Base-by-base conservation (phyloP, 2,888 invertebrate species). In the Biston stratarius region DNA sequence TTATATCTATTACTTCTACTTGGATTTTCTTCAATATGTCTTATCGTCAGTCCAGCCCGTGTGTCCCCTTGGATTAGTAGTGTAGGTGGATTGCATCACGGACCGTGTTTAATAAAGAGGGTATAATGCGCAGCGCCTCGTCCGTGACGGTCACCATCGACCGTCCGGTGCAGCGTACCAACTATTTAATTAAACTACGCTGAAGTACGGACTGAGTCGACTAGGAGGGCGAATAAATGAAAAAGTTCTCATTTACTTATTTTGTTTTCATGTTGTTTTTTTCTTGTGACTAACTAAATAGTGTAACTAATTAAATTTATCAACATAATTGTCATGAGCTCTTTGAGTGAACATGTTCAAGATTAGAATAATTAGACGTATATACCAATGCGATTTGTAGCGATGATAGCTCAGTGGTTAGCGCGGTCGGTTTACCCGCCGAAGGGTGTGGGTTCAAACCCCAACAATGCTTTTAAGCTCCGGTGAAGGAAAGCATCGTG, bases 181-280 rank as follows among this genome's bases (percentile, higher is more conserved):
- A 65, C 70, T 69, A 73, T 84, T 84, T 84, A 82, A 84, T 84
- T 84, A 84, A 84, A 83, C 71, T 64, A 74, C 75, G 72, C 5
- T 59, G 66, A 33, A 58, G 38, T 2, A 33, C 38, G 59, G 59
- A 59, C 59, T 33, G 8, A 33, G n/a, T 24, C 5, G 5, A 47
- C 24, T 2, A 24, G 24, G 3, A 24, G 24, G 42, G 52, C 42
- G 12, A 11, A 48, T 34, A n/a, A 34, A 24, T 11, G 48, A 24
- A 1, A 33, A 5, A 11, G 24, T 33, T 48, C 5, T 11, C 10
- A 11, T 10, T 7, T 0, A 47, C n/a, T n/a, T n/a, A 8, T 9
- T 14, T 7, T 15, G 3, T 8, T 15, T 15, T 47, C 3, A 15
- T 15, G 0, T 15, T 47, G n/a, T 12, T 6, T 9, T 9, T 36